Evolutionary conservation across 2,797 vertebrate genomes (phyloP).

Genomic region (Chiloscyllium punctatum): DNA sequence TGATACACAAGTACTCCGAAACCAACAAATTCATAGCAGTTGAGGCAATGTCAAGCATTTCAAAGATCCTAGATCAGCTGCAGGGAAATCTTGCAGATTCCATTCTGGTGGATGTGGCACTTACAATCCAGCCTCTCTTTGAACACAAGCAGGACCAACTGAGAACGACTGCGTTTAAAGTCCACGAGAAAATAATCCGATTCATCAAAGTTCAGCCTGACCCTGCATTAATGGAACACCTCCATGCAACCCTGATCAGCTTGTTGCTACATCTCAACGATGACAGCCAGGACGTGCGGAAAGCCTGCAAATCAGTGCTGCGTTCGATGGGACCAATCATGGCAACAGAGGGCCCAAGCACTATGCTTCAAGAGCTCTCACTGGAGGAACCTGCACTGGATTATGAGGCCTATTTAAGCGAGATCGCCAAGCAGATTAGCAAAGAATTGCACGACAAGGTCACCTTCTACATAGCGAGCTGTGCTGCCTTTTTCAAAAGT

Average conservation of each 20-base stretch:
- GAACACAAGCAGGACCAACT: neutral
- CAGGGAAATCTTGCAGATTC: too few relatives aligned
- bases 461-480: neutral
- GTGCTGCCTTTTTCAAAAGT: neutral
- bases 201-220: neutral
- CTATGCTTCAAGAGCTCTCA: neutral
- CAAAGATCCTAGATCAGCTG: neutral
- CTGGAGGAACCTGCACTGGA: neutral
- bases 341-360: neutral
- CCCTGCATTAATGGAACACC: neutral
- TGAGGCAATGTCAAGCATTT: neutral
- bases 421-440: neutral
- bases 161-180: neutral
- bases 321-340: neutral
- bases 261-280: constrained; percentile 18
- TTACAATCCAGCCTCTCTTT: neutral
- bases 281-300: neutral
- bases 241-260: neutral
- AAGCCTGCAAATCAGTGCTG: neutral
- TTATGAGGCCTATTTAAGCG: neutral
- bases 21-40: neutral
- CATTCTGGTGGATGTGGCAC: neutral
- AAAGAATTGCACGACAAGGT: neutral
- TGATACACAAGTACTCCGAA: neutral
- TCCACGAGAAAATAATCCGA: neutral